phyloP scores from a whole-genome alignment of 1,140 invertebrate genomes.

The Anthonomus grandis region DNA sequence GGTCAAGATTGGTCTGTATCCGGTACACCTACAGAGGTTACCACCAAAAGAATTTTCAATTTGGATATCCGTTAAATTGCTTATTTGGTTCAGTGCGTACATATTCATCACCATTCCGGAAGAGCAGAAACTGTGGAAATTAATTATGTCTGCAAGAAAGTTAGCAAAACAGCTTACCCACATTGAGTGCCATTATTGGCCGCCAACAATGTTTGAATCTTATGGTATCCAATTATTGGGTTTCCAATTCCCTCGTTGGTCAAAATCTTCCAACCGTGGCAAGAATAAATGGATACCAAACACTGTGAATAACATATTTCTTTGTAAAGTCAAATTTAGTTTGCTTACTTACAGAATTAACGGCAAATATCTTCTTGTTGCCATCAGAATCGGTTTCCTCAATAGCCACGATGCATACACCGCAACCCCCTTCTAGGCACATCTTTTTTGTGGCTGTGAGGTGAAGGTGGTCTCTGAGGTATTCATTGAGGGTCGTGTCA shows the following conservation, averaged over 20 bases:
- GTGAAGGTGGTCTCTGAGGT: conserved; percentile 62
- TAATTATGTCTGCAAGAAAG: conserved; percentile 65
- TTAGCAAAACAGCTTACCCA: conserved; percentile 61
- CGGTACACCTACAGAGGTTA: conserved; percentile 84
- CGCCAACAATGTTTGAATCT: conserved; percentile 64
- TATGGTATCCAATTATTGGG: conserved; percentile 64
- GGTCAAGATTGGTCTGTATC: conserved; percentile 80
- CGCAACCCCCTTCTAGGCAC: conserved; percentile 82
- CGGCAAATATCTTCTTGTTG: conserved; percentile 56
- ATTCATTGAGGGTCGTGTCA: conserved; percentile 65
- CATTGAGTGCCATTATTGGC: conserved; percentile 74
- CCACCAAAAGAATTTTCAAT: conserved; percentile 48
- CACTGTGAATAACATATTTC: conserved; percentile 53
- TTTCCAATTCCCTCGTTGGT: conserved; percentile 77
- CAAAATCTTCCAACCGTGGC: conserved; percentile 70
- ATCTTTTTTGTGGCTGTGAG: conserved; percentile 75
- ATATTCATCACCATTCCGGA: conserved; percentile 85
- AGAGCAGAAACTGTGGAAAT: conserved; percentile 65
- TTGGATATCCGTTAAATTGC: too few relatives aligned
- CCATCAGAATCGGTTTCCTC: conserved; percentile 53
- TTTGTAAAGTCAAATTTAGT: neutral
- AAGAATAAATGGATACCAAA: conserved; percentile 65
- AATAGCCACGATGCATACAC: conserved; percentile 71
- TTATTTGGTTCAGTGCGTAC: conserved; percentile 78
- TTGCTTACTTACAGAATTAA: conserved; percentile 67